Evolutionary conservation across 2,888 invertebrate genomes (phyloP).

Genomic region (Eudasyphora cyanicolor): DNA sequence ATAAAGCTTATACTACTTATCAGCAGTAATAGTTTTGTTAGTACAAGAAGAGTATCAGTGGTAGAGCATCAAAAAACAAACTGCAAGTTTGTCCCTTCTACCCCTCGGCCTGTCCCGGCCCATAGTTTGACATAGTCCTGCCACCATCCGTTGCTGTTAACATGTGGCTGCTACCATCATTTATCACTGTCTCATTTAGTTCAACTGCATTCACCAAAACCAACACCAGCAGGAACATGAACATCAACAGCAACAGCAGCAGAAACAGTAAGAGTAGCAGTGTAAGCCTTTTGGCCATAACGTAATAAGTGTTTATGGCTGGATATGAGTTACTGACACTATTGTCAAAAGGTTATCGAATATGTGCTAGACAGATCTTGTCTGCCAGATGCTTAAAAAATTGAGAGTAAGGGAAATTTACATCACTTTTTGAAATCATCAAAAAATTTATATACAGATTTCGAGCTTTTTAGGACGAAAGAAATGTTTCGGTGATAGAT

Average conservation of each 20-base stretch:
- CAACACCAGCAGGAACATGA: too few relatives aligned
- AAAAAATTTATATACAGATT: too few relatives aligned
- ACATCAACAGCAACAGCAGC: too few relatives aligned
- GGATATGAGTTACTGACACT: conserved; percentile 37
- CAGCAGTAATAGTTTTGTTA: conserved; percentile 35
- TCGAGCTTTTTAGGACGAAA: too few relatives aligned
- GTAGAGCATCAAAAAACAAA: conserved; percentile 28
- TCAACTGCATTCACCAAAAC: conserved; percentile 66
- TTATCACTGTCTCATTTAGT: conserved; percentile 69
- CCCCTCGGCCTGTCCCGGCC: not conserved
- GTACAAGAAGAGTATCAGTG: conserved; percentile 35
- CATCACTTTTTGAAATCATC: too few relatives aligned
- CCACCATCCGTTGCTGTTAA: not conserved
- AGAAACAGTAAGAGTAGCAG: too few relatives aligned
- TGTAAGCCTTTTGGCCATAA: conserved; percentile 61
- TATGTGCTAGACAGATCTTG: conserved; percentile 14
- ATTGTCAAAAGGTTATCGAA: not conserved
- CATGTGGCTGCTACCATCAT: conserved; percentile 59
- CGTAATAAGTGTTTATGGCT: conserved; percentile 61
- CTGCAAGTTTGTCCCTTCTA: conserved; percentile 36
- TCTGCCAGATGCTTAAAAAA: too few relatives aligned
- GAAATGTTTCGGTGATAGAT: too few relatives aligned
- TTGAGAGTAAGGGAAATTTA: too few relatives aligned
- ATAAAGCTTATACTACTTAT: conserved; percentile 37
- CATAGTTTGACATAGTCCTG: conserved; percentile 6